Percentiles rank a stretch among this genome's conserved stretches.
phyloP scores from a whole-genome alignment of 92 coral and sea anemone genomes.

The Meandrina meandrites region DNA sequence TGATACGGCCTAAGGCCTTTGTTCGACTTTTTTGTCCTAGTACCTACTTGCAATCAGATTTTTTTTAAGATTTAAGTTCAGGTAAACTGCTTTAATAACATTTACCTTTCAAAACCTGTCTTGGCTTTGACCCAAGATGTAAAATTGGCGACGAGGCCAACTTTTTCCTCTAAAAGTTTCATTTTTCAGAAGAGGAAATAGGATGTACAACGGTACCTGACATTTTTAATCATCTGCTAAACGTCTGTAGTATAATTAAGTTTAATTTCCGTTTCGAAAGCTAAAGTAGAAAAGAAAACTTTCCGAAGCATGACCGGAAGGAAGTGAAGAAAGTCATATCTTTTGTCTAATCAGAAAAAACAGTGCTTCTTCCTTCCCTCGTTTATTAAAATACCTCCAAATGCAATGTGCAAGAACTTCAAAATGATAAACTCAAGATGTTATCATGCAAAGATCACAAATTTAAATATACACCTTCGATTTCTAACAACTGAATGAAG shows the following conservation, averaged over 20 bases:
- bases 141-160: background rate
- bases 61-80: background rate
- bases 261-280: background rate
- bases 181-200: background rate
- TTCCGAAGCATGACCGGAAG: background rate
- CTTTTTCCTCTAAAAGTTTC: background rate
- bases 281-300: background rate
- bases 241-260: background rate
- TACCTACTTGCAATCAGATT: background rate
- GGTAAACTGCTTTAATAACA: background rate
- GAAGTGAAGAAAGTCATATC: background rate
- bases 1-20: background rate
- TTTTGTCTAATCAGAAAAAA: background rate
- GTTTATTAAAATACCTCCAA: background rate
- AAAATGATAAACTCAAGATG: constrained; percentile 12
- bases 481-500: background rate
- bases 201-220: background rate
- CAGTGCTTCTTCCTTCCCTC: background rate
- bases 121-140: background rate
- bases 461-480: background rate
- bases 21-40: background rate
- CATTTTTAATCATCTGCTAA: background rate
- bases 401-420: constrained; percentile 2
- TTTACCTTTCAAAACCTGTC: no score
- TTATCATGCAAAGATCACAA: background rate